phyloP scores from a whole-genome alignment of 92 coral and sea anemone species.

The Anthopleura xanthogrammica region DNA sequence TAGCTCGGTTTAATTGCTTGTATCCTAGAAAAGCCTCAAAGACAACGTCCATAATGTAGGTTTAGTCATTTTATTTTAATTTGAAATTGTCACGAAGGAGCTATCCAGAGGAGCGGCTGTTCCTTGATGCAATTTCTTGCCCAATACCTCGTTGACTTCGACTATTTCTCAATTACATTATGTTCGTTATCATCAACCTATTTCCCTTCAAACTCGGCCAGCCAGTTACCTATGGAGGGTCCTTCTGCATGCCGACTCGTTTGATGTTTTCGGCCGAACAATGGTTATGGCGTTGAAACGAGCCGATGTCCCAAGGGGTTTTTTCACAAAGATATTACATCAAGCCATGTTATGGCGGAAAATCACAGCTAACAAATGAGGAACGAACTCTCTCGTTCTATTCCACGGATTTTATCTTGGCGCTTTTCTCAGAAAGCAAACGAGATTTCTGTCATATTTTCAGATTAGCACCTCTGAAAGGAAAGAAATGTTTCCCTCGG shows the following conservation, averaged over 20 bases:
- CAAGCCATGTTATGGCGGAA: not conserved
- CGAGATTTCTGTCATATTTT: not conserved
- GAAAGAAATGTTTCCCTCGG: not conserved
- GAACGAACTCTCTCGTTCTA: not conserved
- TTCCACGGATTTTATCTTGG: not conserved
- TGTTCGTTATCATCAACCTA: slow-evolving; percentile 10
- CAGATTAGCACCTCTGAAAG: not conserved
- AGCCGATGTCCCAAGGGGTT: slow-evolving; percentile 39
- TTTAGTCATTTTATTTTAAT: slow-evolving; percentile 5
- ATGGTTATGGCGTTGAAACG: slow-evolving; percentile 19
- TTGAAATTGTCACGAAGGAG: slow-evolving; percentile 7
- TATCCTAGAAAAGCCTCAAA: not conserved
- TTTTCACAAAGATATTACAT: slow-evolving; percentile 12
- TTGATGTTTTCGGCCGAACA: slow-evolving; percentile 34
- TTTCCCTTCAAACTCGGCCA: not conserved
- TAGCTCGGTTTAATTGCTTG: not conserved
- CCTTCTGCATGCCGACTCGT: slow-evolving; percentile 20
- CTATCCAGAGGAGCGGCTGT: not conserved
- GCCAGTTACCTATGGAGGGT: slow-evolving; percentile 4
- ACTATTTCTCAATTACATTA: slow-evolving; percentile 19
- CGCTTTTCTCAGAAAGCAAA: not conserved
- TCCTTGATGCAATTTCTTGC: not conserved
- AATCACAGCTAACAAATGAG: not conserved
- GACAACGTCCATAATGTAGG: slow-evolving; percentile 2
- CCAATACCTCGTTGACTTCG: slow-evolving; percentile 7